Base-by-base conservation (phyloP, 2,888 invertebrate genomes). In the Cyclophora albipunctata region DNA sequence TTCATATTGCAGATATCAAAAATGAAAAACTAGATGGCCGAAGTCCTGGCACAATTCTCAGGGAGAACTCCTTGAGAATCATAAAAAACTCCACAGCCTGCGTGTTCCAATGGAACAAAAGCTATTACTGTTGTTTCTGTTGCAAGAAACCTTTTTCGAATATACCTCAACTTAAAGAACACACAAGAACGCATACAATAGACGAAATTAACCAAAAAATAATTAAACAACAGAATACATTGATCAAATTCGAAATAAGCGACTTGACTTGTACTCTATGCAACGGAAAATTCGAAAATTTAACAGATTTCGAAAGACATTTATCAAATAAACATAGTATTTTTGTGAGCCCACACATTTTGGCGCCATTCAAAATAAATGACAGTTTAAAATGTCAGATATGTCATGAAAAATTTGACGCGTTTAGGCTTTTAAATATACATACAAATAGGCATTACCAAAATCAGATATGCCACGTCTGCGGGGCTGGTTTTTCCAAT, bases 31-130 rank as follows among this genome's bases (percentile, higher is more conserved):
- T 60, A 0, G 80, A 80, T 3, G 55, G 73, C 0, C 77, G 86
- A 0, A 80, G 81, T 7, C 66, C 63, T 34, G 80, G 75, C 0
- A 77, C 78, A 0, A 58, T 81, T 7, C 51, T 84, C 0, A 55
- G 86, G 33, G 75, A 80, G 20, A 83, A 81, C 54, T 80, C 87
- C 0, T 50, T 87, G 2, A 94, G 94, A 73, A 92, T 88, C 0
- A 64, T 88, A 0, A 70, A 68, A 0, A 76, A 83, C 51, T 85
- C 85, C 0, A 83, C 80, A 0, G 64, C 82, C 35, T 77, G 81
- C 48, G 76, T 81, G 0, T 88, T 88, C 42, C 85, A 85, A 55
- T 87, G 81, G 81, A 75, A 85, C 53, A 82, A 78, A 37, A 84
- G 86, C 42, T 57, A 78, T 3, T 88, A 83, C 49, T 55, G 78